Percentiles rank a stretch among this genome's conserved stretches.
These are phyloP conservation scores for Ammodytes marinus DNA, from an alignment of 2,113 vertebrate genomes.

Conservation along the genomic window DNA sequence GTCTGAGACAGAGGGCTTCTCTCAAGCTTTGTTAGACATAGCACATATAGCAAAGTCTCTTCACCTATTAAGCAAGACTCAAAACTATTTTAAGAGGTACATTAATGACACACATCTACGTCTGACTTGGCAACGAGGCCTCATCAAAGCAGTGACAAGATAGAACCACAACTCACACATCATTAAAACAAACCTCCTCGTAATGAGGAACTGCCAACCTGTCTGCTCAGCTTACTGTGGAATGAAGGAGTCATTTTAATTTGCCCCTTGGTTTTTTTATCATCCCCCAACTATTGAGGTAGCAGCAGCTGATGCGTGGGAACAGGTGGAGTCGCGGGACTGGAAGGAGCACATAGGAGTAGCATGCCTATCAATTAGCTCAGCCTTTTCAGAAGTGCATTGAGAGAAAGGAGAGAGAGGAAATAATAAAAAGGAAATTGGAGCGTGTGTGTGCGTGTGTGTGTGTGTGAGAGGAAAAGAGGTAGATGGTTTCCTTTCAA, in stretches of 20 bases:
- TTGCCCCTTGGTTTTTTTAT: slow-evolving; percentile 4
- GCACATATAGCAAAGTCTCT: too few species aligned
- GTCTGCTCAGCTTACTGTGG: slow-evolving; percentile 32
- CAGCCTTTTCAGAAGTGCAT: slow-evolving; percentile 36
- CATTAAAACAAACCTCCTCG: slow-evolving; percentile 28
- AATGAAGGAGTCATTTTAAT: slow-evolving; percentile 47
- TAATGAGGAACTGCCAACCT: slow-evolving; percentile 38
- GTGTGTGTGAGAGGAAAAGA: background rate
- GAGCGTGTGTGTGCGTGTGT: background rate
- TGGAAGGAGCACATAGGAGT: slow-evolving; percentile 22
- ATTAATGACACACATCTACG: slow-evolving; percentile 47
- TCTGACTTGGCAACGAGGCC: background rate
- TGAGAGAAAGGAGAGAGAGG: background rate
- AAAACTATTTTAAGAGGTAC: slow-evolving; percentile 19
- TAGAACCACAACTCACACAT: slow-evolving; percentile 19
- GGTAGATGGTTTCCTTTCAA: slow-evolving; percentile 16
- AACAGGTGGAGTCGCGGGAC: slow-evolving; percentile 37
- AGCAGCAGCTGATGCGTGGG: slow-evolving; percentile 15
- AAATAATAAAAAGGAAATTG: slow-evolving; percentile 12
- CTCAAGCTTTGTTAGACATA: too few species aligned
- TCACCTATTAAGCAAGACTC: slow-evolving; percentile 3
- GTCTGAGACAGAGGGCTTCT: too few species aligned
- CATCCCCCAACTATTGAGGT: background rate
- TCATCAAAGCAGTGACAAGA: slow-evolving; percentile 44
- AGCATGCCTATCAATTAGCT: slow-evolving; percentile 44